A percentile compares a stretch with the other conserved stretches of the same genome.
phyloP scores from a whole-genome alignment of 2,113 vertebrate species.

The Rhinogobius similis region DNA sequence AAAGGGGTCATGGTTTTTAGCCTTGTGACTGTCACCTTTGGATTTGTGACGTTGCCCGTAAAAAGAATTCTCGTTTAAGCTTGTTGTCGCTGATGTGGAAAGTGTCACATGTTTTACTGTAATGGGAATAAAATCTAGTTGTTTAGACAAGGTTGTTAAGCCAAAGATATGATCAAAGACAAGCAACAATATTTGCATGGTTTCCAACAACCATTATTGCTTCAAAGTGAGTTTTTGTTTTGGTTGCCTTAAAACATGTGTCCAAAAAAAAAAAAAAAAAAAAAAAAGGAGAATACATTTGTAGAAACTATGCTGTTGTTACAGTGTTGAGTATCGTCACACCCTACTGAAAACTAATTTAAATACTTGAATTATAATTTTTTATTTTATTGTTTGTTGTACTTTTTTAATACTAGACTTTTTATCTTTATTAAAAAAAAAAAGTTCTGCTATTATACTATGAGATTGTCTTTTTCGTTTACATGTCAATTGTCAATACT shows the following conservation, averaged over 20 bases:
- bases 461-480: too few species aligned
- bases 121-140: neutral
- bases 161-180: neutral
- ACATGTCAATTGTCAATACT: too few species aligned
- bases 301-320: neutral
- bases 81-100: neutral
- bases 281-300: too few species aligned
- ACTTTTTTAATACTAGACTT: too few species aligned
- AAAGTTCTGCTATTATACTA: too few species aligned
- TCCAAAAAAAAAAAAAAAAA: too few species aligned
- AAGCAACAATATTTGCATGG: neutral
- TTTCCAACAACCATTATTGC: neutral
- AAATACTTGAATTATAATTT: too few species aligned
- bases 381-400: too few species aligned
- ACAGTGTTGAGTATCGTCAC: too few species aligned
- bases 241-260: neutral
- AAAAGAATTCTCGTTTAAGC: neutral
- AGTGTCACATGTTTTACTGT: neutral
- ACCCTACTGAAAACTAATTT: too few species aligned
- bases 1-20: neutral
- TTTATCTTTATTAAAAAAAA: too few species aligned
- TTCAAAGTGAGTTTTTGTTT: neutral
- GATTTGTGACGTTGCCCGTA: neutral
- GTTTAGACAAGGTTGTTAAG: neutral
- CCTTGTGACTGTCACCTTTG: slow-evolving; percentile 20